These are phyloP conservation scores for Scolopax bukidnonensis DNA, from an alignment of 2,797 vertebrate genomes.

Conservation along the genomic window DNA sequence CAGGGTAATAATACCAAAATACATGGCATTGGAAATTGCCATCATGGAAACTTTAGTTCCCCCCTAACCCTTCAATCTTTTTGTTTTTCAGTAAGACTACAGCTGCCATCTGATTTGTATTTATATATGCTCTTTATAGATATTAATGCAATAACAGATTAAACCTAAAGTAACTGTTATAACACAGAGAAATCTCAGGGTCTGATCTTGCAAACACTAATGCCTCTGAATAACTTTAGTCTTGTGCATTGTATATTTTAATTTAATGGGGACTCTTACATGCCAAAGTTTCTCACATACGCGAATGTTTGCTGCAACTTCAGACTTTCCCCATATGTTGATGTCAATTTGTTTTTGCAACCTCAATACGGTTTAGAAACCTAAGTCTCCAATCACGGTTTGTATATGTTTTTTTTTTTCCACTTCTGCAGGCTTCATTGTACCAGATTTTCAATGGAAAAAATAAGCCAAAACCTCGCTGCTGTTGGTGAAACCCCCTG, in stretches of 20 bases:
- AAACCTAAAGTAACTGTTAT: conserved; percentile 64
- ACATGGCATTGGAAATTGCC: not conserved
- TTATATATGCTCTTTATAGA: conserved; percentile 68
- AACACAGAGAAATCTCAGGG: conserved; percentile 59
- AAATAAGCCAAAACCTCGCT: not conserved
- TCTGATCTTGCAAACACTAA: conserved; percentile 60
- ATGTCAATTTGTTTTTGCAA: conserved; percentile 72
- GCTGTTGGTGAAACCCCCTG: not conserved
- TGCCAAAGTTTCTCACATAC: conserved; percentile 66
- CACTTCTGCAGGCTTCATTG: not conserved
- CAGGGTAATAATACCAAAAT: conserved; percentile 6
- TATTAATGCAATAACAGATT: conserved; percentile 71
- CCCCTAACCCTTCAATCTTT: not conserved
- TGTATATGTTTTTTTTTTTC: not conserved
- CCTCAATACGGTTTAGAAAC: conserved; percentile 55
- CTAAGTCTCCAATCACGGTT: conserved; percentile 23
- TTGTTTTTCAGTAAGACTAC: conserved; percentile 2
- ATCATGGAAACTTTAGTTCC: not conserved
- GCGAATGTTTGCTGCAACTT: conserved; percentile 64
- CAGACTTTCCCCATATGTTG: conserved; percentile 69
- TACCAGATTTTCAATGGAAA: not conserved
- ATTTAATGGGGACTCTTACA: conserved; percentile 55
- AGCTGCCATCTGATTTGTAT: conserved; percentile 71
- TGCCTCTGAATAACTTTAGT: conserved; percentile 62
- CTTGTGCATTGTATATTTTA: conserved; percentile 55